phyloP scores from a whole-genome alignment of 2,797 vertebrate genomes.

The Neopelma chrysocephalum region DNA sequence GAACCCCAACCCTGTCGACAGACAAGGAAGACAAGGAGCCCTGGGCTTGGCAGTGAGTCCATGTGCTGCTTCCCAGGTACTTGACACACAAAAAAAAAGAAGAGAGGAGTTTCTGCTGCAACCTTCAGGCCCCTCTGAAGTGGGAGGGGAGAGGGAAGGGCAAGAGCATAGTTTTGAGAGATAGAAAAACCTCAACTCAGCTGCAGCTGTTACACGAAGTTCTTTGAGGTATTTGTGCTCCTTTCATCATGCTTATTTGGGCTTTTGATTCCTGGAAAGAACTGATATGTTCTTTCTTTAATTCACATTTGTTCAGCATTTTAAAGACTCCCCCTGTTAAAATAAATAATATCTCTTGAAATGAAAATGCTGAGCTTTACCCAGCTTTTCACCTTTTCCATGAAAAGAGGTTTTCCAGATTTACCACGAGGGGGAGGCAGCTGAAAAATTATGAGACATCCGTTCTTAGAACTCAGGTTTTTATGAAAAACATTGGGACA shows the following conservation, averaged over 20 bases:
- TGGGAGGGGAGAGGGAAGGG: neutral
- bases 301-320: neutral
- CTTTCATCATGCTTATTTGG: neutral
- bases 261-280: neutral
- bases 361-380: neutral
- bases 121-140: neutral
- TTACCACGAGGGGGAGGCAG: slow-evolving; percentile 53
- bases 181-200: neutral
- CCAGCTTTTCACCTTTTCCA: neutral
- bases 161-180: neutral
- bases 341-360: neutral
- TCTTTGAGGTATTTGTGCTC: neutral
- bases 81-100: neutral
- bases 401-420: neutral
- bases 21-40: neutral
- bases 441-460: slow-evolving; percentile 27
- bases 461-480: neutral
- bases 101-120: neutral
- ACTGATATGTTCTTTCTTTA: neutral
- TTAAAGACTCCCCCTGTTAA: neutral
- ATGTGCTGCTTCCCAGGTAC: neutral
- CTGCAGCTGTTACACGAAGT: neutral
- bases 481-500: neutral
- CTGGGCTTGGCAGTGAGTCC: neutral
- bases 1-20: neutral